A percentile compares a stretch with the other conserved stretches of the same genome.
phyloP scores from a whole-genome alignment of 2,113 vertebrate species.

The Atherinomorus stipes region DNA sequence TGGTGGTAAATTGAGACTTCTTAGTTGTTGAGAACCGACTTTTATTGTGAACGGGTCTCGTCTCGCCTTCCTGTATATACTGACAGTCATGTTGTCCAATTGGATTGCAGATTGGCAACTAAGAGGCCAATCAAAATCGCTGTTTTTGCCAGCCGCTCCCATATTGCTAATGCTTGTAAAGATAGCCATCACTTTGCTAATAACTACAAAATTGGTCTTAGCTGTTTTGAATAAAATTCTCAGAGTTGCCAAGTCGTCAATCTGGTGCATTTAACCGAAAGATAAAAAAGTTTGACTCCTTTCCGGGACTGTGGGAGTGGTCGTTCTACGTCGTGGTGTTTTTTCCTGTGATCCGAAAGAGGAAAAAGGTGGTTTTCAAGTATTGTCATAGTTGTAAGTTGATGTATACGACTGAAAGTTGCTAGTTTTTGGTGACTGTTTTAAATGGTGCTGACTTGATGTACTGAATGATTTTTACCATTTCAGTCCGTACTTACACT shows the following conservation, averaged over 20 bases:
- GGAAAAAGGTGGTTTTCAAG: constrained; percentile 17
- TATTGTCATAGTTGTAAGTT: neutral
- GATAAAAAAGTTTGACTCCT: neutral
- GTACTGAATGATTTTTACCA: too few species aligned
- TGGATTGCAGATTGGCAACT: neutral
- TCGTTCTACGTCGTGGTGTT: neutral
- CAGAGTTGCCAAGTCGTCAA: too few species aligned
- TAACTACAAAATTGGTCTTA: neutral
- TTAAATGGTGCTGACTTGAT: neutral
- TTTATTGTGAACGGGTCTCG: constrained; percentile 42
- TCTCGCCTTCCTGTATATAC: neutral
- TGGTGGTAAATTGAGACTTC: neutral
- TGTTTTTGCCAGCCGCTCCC: neutral
- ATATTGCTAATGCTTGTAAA: neutral
- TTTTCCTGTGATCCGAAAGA: neutral
- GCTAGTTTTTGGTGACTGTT: neutral
- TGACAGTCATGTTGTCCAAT: constrained; percentile 44
- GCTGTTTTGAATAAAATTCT: neutral
- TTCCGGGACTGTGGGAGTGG: constrained; percentile 12
- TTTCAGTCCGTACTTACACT: too few species aligned
- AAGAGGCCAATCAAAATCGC: constrained; percentile 29
- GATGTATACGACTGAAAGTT: neutral
- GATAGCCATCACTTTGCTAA: fast-evolving
- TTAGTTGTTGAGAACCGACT: neutral
- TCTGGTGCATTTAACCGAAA: neutral